Base-by-base conservation (phyloP, 1,140 invertebrate species). In the Hydropsyche tenuis region DNA sequence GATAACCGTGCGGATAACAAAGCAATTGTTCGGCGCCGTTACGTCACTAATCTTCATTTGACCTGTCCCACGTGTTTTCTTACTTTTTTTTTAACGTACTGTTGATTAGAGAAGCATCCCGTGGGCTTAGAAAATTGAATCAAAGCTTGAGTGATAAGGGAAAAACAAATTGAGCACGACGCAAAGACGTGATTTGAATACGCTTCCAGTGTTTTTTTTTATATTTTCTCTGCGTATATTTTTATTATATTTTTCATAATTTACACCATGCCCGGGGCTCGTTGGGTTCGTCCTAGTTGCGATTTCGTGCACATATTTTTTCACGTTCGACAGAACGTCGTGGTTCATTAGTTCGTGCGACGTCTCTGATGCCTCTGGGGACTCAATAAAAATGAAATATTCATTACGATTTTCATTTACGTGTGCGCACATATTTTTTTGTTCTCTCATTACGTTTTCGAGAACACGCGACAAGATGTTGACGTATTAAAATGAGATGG, bases 41-140 rank as follows among this genome's bases (percentile, higher is more conserved):
- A 76, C 75, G 75, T 73, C 69, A 77, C 73, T 77, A 77, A 77
- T 77, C 75, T 74, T 77, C 75, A 77, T 77, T 77, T 77, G 75
- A 77, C 75, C 75, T 74, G 73, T 74, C 73, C 69, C 75, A 73
- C 75, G 75, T 73, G 70, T 64, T 73, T 70, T 60, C 73, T 77
- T 69, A 64, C 65, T 63, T 74, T 74, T 74, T n/a, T 77, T 74
- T 60, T 60, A 60, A 74, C 75, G 69, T 77, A 73, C 72, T 73
- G 69, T 77, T 77, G 75, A 77, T 77, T 74, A 77, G 73, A 72
- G 25, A 43, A 43, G 42, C 65, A 60, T 70, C 70, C 73, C 73
- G 2, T 18, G 62, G 72, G 71, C 45, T 56, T 20, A 45, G 69
- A 70, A 74, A 77, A 77, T 77, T 77, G 75, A 77, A 77, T 77